Conservation (phyloP, 2,797 vertebrate genomes). For the Triplophysa bombifrons region DNA sequence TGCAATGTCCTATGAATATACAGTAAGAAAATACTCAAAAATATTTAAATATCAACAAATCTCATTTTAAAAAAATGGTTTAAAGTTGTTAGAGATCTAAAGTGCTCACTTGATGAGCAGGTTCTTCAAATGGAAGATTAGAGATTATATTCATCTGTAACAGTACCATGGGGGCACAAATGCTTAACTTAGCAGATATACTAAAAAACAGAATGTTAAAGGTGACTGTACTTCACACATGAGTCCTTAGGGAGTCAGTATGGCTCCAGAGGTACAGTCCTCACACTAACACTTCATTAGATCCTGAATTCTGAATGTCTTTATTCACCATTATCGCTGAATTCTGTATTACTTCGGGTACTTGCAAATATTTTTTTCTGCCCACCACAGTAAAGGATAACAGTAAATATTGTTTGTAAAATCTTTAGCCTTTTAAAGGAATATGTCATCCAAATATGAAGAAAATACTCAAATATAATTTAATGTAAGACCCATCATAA, state of each 20-base stretch:
- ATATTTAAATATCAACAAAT: slow-evolving; percentile 1
- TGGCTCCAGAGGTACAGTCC: neutral
- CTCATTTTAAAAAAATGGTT: neutral
- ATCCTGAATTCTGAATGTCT: neutral
- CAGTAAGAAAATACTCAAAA: neutral
- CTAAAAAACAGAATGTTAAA: neutral
- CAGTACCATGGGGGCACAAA: neutral
- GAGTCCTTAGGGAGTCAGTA: slow-evolving; percentile 4
- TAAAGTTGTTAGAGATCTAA: slow-evolving; percentile 13
- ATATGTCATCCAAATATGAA: neutral
- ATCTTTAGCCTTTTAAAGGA: neutral
- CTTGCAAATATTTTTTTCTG: neutral
- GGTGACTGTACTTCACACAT: slow-evolving; percentile 2
- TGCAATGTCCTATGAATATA: neutral
- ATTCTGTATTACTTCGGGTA: neutral
- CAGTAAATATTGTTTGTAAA: neutral
- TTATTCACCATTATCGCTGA: neutral
- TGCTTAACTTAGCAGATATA: neutral
- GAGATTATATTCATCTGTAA: neutral
- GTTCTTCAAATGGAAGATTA: slow-evolving; percentile 13
- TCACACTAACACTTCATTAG: neutral
- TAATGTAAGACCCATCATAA: too few species aligned
- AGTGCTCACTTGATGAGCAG: slow-evolving; percentile 5
- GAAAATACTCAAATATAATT: too few species aligned
- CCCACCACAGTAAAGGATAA: neutral